These are phyloP conservation scores for Drosophila triauraria DNA, from an alignment of 1,140 invertebrate species.

Conservation along the genomic window DNA sequence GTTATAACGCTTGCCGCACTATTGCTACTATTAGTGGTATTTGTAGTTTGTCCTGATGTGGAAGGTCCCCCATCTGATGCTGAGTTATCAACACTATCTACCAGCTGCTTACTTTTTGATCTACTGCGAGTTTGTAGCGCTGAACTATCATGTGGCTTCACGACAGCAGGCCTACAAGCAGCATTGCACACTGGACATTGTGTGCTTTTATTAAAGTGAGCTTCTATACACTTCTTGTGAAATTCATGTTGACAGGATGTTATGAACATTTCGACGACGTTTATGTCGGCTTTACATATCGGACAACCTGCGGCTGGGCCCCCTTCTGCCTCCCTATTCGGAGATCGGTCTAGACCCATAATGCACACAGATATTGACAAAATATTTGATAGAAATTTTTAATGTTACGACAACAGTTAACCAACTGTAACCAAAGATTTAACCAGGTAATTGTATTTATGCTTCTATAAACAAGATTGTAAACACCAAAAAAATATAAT, in stretches of 20 bases:
- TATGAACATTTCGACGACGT: not conserved
- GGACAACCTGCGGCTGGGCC: not conserved
- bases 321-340: not conserved
- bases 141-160: not conserved
- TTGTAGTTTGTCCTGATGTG: slow-evolving; percentile 1
- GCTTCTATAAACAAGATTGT: not conserved
- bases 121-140: slow-evolving; percentile 7
- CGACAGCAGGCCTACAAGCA: not conserved
- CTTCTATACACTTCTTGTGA: slow-evolving; percentile 1
- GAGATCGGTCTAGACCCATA: slow-evolving; percentile 6
- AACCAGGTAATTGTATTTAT: not conserved
- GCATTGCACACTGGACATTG: slow-evolving; percentile 1
- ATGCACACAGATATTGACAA: not conserved
- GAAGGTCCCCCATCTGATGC: not conserved
- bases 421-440: not conserved
- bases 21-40: too few species aligned
- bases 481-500: not conserved
- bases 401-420: not conserved
- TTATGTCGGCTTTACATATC: not conserved
- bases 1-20: too few species aligned
- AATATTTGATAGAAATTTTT: not conserved
- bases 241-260: not conserved
- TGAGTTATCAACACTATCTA: not conserved
- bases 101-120: not conserved
- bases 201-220: not conserved